Conservation (phyloP, 2,113 vertebrate species). For the Carassius auratus region DNA sequence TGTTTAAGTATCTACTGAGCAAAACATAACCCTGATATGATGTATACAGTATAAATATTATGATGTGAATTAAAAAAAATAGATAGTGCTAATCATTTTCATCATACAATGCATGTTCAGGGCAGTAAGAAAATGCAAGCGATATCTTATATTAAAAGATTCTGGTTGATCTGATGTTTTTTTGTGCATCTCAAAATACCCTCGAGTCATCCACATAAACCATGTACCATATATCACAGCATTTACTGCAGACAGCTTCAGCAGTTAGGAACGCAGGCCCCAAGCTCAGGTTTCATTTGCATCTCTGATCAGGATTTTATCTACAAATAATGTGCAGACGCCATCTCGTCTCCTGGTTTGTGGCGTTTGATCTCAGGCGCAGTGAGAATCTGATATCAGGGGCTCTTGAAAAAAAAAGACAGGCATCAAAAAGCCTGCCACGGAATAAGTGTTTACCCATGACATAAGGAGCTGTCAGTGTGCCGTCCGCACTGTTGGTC, state of each 20-base stretch:
- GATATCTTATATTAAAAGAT: slow-evolving; percentile 17
- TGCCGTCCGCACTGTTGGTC: slow-evolving; percentile 21
- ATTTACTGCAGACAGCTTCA: slow-evolving; percentile 37
- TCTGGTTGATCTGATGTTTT: slow-evolving; percentile 19
- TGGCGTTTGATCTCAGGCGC: slow-evolving; percentile 47
- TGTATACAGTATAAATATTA: slow-evolving; percentile 7
- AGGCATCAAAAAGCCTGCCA: slow-evolving; percentile 43
- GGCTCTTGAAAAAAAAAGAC: slow-evolving; percentile 48
- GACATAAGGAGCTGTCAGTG: slow-evolving; percentile 57
- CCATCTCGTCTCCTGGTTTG: slow-evolving; percentile 48
- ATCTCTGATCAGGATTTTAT: slow-evolving; percentile 63
- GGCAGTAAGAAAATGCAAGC: not conserved
- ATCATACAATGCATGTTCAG: not conserved
- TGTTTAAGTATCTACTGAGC: not conserved
- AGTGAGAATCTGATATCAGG: slow-evolving; percentile 57
- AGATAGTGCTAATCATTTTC: not conserved
- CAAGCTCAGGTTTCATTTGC: slow-evolving; percentile 59
- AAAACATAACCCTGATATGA: not conserved
- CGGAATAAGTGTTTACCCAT: slow-evolving; percentile 51
- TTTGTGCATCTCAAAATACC: slow-evolving; percentile 30
- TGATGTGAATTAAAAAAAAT: not conserved
- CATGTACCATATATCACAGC: slow-evolving; percentile 20
- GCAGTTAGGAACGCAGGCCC: slow-evolving; percentile 10
- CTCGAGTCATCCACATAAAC: slow-evolving; percentile 26
- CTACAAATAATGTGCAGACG: slow-evolving; percentile 55